Evolutionary conservation across 1,140 invertebrate species (phyloP), one percentile per base, ranked within the genome.

Genomic region (Cyclina sinensis): DNA sequence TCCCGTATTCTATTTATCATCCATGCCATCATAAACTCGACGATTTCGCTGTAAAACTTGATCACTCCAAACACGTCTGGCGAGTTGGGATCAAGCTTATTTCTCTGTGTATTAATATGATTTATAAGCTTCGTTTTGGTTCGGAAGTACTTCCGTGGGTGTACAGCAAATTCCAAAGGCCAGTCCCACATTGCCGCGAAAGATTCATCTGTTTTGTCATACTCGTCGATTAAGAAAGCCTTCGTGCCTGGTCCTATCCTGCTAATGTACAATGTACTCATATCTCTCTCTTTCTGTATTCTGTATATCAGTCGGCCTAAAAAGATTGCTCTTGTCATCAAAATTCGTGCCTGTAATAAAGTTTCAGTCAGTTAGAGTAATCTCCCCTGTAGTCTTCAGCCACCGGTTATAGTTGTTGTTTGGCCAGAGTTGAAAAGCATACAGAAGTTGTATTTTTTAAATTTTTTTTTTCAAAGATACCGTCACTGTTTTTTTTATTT

Each of bases 211-310:
- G 84, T 86, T 5, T 78, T 79, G 9, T 78, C n/a, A 43, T 86
- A 86, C n/a, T 78, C 74, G n/a, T 78, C 32, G 9, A 86, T 59
- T 4, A 86, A 16, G 35, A 86, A 86, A 5, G 57, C 30, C 35
- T 86, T 86, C 4, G 84, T 78, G 11, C 84, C 74, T n/a, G n/a
- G n/a, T n/a, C n/a, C n/a, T n/a, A n/a, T n/a, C n/a, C n/a, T n/a
- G n/a, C n/a, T n/a, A n/a, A 86, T 86, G 59, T 86, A 86, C 32
- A 86, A 54, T 21, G 79, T 79, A 9, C 32, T 27, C 84, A 86
- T 86, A 35, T 86, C 84, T 21, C 84, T 27, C 27, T 86, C 84
- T n/a, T 59, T 51, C 57, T 86, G 84, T 32, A 86, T 78, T 9
- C 43, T 79, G 18, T 76, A 79, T 16, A 86, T 78, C 14, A 86